A percentile compares a stretch with the other conserved stretches of the same genome.
Conservation (phyloP, 2,888 invertebrate species). For the Patella ulyssiponensis region DNA sequence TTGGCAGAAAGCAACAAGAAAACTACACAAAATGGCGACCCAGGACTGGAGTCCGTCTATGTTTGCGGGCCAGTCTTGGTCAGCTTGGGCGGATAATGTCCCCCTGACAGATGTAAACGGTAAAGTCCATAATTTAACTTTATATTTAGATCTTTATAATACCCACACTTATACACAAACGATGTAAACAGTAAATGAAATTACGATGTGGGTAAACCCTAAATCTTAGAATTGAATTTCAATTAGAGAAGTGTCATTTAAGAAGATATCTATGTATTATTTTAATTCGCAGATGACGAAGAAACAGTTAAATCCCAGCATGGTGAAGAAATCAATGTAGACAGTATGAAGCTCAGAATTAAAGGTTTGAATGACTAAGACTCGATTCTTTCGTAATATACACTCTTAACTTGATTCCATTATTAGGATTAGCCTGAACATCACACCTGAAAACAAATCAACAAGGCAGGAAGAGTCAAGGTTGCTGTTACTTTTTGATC, state of each 20-base stretch:
- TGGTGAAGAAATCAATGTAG: slow-evolving; percentile 38
- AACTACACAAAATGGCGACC: slow-evolving; percentile 71
- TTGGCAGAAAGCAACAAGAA: slow-evolving; percentile 69
- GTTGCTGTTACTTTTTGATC: too few relatives aligned
- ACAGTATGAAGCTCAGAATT: slow-evolving; percentile 64
- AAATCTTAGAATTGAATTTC: not conserved
- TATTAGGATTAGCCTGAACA: not conserved
- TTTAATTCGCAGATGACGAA: slow-evolving; percentile 48
- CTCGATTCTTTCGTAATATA: not conserved
- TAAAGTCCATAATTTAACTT: slow-evolving; percentile 40
- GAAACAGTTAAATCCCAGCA: slow-evolving; percentile 35
- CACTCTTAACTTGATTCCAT: slow-evolving; percentile 3
- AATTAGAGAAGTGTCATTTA: slow-evolving; percentile 8
- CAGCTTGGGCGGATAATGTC: slow-evolving; percentile 67
- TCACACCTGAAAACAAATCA: not conserved
- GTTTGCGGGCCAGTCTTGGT: slow-evolving; percentile 71
- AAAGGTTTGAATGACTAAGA: slow-evolving; percentile 52
- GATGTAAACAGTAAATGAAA: too few relatives aligned
- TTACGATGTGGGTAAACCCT: too few relatives aligned
- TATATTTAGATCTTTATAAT: too few relatives aligned
- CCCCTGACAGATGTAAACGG: slow-evolving; percentile 56
- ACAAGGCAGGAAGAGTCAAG: too few relatives aligned
- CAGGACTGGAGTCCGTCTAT: slow-evolving; percentile 72
- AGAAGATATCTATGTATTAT: slow-evolving; percentile 30
- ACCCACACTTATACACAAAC: too few relatives aligned